Evolutionary conservation across 2,888 invertebrate species (phyloP).

Genomic region (Erpobdella octoculata): DNA sequence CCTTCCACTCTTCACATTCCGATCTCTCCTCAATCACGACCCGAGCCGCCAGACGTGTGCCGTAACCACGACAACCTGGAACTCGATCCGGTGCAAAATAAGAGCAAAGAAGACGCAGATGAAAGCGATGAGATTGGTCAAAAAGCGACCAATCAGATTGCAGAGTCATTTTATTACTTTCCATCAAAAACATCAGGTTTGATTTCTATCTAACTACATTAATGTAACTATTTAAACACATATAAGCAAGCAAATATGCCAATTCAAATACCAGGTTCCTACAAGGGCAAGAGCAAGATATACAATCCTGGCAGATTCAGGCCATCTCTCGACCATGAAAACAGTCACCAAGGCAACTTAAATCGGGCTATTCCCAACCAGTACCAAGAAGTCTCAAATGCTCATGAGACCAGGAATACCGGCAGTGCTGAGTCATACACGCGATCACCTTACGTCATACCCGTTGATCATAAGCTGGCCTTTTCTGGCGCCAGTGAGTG

Average conservation of each 20-base stretch:
- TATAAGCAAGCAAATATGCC: not conserved
- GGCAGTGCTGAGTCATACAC: no score
- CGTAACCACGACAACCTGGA: not conserved
- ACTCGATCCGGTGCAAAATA: no score
- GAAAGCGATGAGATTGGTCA: not conserved
- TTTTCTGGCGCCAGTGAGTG: not conserved
- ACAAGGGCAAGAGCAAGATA: not conserved
- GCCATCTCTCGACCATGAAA: not conserved
- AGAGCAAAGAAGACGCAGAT: not conserved
- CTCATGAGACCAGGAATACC: no score
- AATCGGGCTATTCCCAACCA: not conserved
- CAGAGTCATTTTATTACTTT: slow-evolving; percentile 2
- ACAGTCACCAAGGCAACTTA: no score
- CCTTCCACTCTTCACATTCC: not conserved
- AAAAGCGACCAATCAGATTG: no score
- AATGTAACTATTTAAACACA: not conserved
- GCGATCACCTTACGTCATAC: not conserved
- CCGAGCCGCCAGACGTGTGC: not conserved
- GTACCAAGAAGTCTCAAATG: not conserved
- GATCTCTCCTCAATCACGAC: not conserved
- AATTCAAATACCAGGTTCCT: not conserved
- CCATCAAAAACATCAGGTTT: not conserved
- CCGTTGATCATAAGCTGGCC: not conserved
- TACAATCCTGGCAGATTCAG: not conserved
- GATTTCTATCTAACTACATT: not conserved